Percentiles rank a stretch among this genome's conserved stretches.
These are phyloP conservation scores for Natator depressus DNA, from an alignment of 2,113 vertebrate genomes.

Conservation along the genomic window DNA sequence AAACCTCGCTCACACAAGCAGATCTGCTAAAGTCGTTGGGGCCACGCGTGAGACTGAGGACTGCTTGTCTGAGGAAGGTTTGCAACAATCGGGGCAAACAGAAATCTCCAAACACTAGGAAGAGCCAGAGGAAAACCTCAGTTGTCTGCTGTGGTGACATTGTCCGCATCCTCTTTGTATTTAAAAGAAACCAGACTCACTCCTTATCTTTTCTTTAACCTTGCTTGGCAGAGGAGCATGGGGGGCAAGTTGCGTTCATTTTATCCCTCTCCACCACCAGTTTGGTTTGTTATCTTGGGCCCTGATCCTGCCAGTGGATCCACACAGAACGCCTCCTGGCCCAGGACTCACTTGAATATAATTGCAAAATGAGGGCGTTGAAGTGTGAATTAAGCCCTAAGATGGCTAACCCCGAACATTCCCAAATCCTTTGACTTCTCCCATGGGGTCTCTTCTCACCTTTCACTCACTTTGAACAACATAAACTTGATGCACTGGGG, in stretches of 20 bases:
- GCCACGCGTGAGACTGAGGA: neutral
- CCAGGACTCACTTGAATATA: neutral
- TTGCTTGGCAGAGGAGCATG: fast-evolving
- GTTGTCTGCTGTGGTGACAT: neutral
- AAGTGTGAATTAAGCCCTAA: neutral
- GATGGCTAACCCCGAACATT: neutral
- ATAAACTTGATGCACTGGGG: no score
- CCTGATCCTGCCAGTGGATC: neutral
- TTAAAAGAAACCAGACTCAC: neutral
- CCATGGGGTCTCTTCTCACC: no score
- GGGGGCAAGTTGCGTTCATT: neutral
- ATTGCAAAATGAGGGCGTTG: neutral
- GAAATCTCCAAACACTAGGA: neutral
- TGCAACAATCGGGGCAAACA: neutral
- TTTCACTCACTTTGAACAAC: no score
- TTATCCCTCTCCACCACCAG: neutral
- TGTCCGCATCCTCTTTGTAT: neutral
- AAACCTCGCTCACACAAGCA: no score
- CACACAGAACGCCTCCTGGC: neutral
- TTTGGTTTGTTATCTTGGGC: neutral
- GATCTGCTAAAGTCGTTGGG: no score
- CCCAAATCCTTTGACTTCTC: neutral
- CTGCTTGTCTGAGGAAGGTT: neutral
- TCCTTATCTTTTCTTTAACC: neutral
- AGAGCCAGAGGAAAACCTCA: fast-evolving